Base-by-base conservation (phyloP, 37 sponge, comb jelly and placozoan genomes). In the Tethya wilhelma region DNA sequence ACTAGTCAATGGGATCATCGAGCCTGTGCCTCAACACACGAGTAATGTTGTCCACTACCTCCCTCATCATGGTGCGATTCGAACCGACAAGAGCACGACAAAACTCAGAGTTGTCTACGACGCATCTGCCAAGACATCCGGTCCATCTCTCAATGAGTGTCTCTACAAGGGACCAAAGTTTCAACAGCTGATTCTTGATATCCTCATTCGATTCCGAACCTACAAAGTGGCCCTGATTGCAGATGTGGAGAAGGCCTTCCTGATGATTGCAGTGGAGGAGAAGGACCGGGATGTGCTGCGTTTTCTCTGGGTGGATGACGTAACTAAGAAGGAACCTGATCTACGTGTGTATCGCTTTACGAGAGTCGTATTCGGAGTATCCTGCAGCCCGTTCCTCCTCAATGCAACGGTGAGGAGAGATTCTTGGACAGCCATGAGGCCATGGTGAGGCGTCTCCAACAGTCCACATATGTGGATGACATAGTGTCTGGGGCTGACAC, bases 191-290 rank as follows among this genome's bases (percentile, higher is more conserved):
- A 56, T 81, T 17, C 64, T 69, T 12, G 82, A 71, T 28, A 19
- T 81, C 9, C 58, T 81, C n/a, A 31, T 79, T 20, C 80, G 80
- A 56, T 79, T 79, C 69, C 68, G 80, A 68, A 29, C 57, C 33
- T 57, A 79, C 37, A 30, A 30, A n/a, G 58, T 79, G 43, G 80
- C 56, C 33, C 36, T 79, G 34, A 79, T 40, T 55, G 80, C 69
- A 32, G 80, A 79, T 57, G 59, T 79, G 41, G 80, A 79, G 56
- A 79, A 79, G 40, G 80, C 80, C 20, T 79, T 79, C 41, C 80
- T 68, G 7, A 79, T 79, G 80, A 66, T 79, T 34, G 56, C 41
- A 19, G 69, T 79, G 14, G 69, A 49, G 28, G 77, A 77, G 23
- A 62, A 38, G 28, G 77, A 77, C 43, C 77, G 77, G 39, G 77